Evolutionary conservation across 2,888 invertebrate genomes (phyloP).

Genomic region (Chrysomela aeneicollis): DNA sequence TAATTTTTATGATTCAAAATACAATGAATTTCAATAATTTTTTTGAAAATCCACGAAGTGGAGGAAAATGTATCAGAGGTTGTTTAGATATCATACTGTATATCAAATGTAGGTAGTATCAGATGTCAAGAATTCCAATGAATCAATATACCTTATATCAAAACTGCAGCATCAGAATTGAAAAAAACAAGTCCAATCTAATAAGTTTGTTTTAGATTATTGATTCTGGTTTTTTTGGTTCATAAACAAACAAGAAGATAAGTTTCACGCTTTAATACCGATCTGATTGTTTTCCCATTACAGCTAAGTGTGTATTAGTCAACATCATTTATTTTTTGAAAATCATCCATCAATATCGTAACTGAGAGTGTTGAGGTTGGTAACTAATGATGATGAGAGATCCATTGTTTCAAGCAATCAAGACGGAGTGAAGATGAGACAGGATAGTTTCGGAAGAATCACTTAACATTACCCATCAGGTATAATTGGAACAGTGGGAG

Average conservation of each 20-base stretch:
- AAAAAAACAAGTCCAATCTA: too few relatives aligned
- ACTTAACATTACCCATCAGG: constrained; percentile 14
- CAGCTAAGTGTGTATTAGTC: constrained; percentile 1
- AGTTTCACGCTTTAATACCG: neutral
- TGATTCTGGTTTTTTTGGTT: too few relatives aligned
- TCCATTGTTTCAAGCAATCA: constrained; percentile 7
- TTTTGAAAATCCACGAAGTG: too few relatives aligned
- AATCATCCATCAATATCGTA: constrained; percentile 3
- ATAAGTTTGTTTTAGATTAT: too few relatives aligned
- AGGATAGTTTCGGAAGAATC: constrained; percentile 14
- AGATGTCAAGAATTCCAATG: too few relatives aligned
- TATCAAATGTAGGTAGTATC: too few relatives aligned
- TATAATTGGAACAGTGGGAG: constrained; percentile 8
- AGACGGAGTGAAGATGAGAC: constrained; percentile 10
- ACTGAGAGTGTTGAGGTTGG: neutral
- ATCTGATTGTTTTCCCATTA: neutral
- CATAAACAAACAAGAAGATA: neutral
- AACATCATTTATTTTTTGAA: constrained; percentile 4
- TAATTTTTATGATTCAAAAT: too few relatives aligned
- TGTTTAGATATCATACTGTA: too few relatives aligned
- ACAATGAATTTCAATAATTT: too few relatives aligned
- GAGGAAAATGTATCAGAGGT: too few relatives aligned
- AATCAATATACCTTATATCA: too few relatives aligned
- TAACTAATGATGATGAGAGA: constrained; percentile 2
- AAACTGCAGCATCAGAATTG: too few relatives aligned